phyloP scores from a whole-genome alignment of 2,113 vertebrate species.

The Zosterops hypoxanthus region DNA sequence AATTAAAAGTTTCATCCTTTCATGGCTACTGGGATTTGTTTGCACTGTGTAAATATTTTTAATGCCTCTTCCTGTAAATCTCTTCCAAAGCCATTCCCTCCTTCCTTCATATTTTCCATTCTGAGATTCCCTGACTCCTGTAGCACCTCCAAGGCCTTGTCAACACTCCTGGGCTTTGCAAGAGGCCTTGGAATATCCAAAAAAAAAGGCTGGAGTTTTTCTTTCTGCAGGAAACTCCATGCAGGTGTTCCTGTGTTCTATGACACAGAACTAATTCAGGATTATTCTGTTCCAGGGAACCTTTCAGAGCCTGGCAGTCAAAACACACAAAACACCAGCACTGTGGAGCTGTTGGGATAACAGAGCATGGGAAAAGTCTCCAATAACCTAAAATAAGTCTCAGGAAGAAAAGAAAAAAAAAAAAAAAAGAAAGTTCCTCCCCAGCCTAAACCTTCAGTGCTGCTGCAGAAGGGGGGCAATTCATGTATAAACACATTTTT shows the following conservation, averaged over 20 bases:
- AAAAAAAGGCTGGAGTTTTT: background rate
- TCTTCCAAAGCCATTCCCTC: background rate
- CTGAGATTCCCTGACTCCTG: background rate
- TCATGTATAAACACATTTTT: background rate
- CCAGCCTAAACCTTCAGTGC: background rate
- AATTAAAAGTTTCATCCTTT: background rate
- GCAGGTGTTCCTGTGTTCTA: background rate
- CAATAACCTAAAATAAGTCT: rapidly evolving
- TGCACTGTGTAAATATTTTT: background rate
- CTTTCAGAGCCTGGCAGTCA: background rate
- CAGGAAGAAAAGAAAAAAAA: no score
- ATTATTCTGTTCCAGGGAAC: background rate
- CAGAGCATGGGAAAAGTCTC: background rate
- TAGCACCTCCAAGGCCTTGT: background rate
- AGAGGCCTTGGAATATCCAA: background rate
- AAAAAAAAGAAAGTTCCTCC: background rate
- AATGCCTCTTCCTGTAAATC: background rate
- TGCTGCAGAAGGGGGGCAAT: background rate
- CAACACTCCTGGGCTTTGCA: background rate
- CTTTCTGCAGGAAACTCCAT: background rate
- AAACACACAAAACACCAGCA: background rate
- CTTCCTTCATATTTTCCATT: background rate
- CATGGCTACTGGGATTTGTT: background rate
- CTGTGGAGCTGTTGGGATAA: background rate
- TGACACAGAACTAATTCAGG: background rate